Base-by-base conservation (phyloP, 1,140 invertebrate species). In the Pantala flavescens region DNA sequence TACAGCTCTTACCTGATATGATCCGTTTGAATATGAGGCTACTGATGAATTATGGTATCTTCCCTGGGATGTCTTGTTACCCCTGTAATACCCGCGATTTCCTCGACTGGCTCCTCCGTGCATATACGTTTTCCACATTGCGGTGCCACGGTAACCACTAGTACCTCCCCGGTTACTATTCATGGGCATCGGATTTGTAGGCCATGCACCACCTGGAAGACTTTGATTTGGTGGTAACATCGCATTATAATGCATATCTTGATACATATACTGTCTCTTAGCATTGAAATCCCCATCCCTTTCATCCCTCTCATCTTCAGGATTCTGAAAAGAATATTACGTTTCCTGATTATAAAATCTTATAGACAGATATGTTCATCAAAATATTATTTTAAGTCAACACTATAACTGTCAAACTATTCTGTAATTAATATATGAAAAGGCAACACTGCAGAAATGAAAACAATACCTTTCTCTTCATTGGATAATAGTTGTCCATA, bases 381-480 rank as follows among this genome's bases (percentile, higher is more conserved):
- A 63, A 3, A 63, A 7, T 14, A 63, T 12, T 7, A 63, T 63
- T 63, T 63, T 5, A 63, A 63, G 5, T 63, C 49, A 3, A 12
- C 14, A 63, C n/a, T 63, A 14, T 21, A 63, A 49, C 43, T 49
- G 43, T 9, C 43, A 49, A 11, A 11, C 43, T 49, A 49, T 49
- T 36, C 9, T 36, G 12, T 21, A 63, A 63, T 19, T 63, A 7
- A 3, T 19, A 63, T 63, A 63, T 5, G n/a, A 49, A 49, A 49
- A 49, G 43, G 43, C 43, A 49, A n/a, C n/a, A n/a, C n/a, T n/a
- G n/a, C n/a, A n/a, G n/a, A n/a, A n/a, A 49, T 11, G n/a, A 7
- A 63, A 63, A 21, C n/a, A 63, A 63, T 63, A 63, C 49, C 49
- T 63, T 63, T 63, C 49, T 63, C 49, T 63, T 63, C 49, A 63